A percentile compares a stretch with the other conserved stretches of the same genome.
Conservation (phyloP, 1,140 invertebrate genomes). For the Acromyrmex charruanus region DNA sequence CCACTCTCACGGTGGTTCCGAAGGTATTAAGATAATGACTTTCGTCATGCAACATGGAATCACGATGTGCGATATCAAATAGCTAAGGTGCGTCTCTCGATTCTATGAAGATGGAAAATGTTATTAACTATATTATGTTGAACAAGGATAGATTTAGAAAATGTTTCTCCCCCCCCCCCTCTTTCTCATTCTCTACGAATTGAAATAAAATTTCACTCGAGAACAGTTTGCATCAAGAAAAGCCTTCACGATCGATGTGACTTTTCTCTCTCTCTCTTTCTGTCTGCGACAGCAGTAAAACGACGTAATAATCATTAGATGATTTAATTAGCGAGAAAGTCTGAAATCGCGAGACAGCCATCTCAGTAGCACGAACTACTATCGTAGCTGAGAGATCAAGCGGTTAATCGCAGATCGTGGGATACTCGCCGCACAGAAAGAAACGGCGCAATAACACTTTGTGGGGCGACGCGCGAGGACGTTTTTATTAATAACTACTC, state of each 20-base stretch:
- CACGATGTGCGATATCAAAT: not conserved
- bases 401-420: no score
- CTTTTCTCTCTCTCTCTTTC: not conserved
- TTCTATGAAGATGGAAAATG: not conserved
- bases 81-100: not conserved
- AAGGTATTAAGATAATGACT: constrained; percentile 50
- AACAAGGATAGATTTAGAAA: not conserved
- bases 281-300: not conserved
- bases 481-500: no score
- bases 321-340: constrained; percentile 36
- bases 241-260: not conserved
- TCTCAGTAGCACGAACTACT: not conserved
- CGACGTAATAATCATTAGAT: not conserved
- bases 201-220: not conserved
- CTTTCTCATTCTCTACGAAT: not conserved
- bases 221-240: not conserved
- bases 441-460: no score
- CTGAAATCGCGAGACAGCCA: not conserved
- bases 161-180: not conserved
- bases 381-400: no score
- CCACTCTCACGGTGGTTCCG: not conserved
- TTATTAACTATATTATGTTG: no score
- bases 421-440: no score
- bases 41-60: constrained; percentile 39
- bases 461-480: no score